Evolutionary conservation across 2,888 invertebrate species (phyloP), one percentile per base, ranked within the genome.

Genomic region (Drosophila macrospina): DNA sequence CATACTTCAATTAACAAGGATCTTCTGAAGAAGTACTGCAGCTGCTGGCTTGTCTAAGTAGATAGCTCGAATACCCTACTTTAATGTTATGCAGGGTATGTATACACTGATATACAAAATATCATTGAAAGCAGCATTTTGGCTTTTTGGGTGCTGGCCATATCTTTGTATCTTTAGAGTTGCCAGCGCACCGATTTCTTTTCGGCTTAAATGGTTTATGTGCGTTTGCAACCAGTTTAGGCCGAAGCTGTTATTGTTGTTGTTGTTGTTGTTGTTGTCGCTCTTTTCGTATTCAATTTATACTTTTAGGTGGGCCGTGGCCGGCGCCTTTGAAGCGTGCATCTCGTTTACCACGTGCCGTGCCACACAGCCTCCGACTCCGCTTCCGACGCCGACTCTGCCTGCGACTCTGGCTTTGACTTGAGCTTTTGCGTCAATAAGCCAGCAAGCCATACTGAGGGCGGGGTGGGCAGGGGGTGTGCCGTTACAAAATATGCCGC

Each of bases 201-300:
- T 85, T 85, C 77, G 85, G 85, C 85, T 85, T 88, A 88, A 85
- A 85, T 85, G 85, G 88, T 84, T 88, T 88, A 84, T 85, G 84
- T 86, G 81, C 84, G 85, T 88, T 79, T 84, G 87, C 87, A 86
- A 86, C 87, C 87, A 81, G 85, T 85, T 88, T 88, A 78, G 68
- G 70, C 80, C 41, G 67, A 45, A 54, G 36, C 52, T 30, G 45
- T 56, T 64, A 28, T 28, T 28, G 28, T 28, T 51, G n/a, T 8
- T 20, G 48, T 65, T 65, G 55, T 62, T 48, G 57, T 45, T 44
- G 44, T 52, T 57, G 54, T 39, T 51, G 56, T 34, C 48, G 68
- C 72, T 71, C 52, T 68, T 73, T 74, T 69, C 64, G 74, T 68
- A 77, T 76, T 81, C 77, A 76, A 76, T 81, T 71, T 79, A 73